Percentiles rank a stretch among this genome's conserved stretches.
Conservation (phyloP, 1,140 invertebrate species). For the Drosophila sulfurigaster region DNA sequence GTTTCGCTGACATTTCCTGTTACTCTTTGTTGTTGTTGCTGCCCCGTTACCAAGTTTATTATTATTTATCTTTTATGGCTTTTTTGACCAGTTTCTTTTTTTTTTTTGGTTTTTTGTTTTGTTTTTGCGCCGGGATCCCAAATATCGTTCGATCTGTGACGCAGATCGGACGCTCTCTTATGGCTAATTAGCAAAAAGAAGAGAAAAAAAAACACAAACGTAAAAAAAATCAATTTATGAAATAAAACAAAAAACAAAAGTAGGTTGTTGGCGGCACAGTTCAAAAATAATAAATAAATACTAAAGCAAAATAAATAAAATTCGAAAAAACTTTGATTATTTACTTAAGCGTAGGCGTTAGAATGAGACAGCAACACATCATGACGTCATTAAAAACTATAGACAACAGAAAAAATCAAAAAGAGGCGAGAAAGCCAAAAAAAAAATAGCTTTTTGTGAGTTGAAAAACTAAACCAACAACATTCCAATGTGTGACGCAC, state of each 20-base stretch:
- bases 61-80: conserved; percentile 34
- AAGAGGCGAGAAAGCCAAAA: conserved; percentile 8
- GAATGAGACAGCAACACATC: not conserved
- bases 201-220: not conserved
- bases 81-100: conserved; percentile 42
- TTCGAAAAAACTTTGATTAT: conserved; percentile 6
- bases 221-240: conserved; percentile 16
- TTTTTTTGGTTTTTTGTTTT: not conserved
- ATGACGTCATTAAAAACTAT: conserved; percentile 15
- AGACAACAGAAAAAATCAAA: not conserved
- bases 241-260: conserved; percentile 28
- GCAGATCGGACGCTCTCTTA: conserved; percentile 22
- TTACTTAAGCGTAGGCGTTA: conserved; percentile 7
- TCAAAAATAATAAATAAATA: conserved; percentile 26
- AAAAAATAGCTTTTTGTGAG: not conserved
- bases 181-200: conserved; percentile 34
- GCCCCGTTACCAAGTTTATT: conserved; percentile 31
- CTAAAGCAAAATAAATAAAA: conserved; percentile 6
- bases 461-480: conserved; percentile 64
- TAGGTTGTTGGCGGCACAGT: conserved; percentile 36
- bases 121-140: not conserved
- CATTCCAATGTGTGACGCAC: conserved; percentile 73
- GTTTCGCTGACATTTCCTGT: conserved; percentile 49
- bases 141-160: conserved; percentile 27
- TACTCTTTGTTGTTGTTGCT: conserved; percentile 9